Evolutionary conservation across 2,888 invertebrate genomes (phyloP), one percentile per base, ranked within the genome.

Genomic region (Pterostichus niger): DNA sequence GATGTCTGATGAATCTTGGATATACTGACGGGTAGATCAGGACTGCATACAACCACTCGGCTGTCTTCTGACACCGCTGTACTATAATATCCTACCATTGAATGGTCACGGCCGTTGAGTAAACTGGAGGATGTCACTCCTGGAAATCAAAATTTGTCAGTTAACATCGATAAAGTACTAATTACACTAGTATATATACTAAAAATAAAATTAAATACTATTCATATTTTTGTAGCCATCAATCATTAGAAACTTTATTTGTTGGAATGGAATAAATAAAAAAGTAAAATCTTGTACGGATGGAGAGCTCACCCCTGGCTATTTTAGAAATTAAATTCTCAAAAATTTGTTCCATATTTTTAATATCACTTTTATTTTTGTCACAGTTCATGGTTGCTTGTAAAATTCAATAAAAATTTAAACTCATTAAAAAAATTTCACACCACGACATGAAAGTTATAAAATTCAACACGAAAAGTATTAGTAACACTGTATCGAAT

Each of bases 11-110:
- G 77, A 13, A 46, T 40, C 24, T 40, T 56, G 5, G 83, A 31
- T 24, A 83, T 87, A 77, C 89, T 90, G 2, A 92, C 90, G 6
- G 92, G 91, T 82, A 93, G 87, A 86, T 93, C 93, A 6, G 93
- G 93, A 86, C 92, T 92, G 88, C 93, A 93, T 31, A 93, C 93
- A 17, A 93, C 90, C 46, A 87, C 84, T 7, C 87, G 86, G 84
- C 88, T 85, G 85, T 88, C 87, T 84, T 89, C 87, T 49, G 88
- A 86, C 24, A 88, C 87, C 83, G 90, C 86, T 77, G 90, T 86
- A 33, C 89, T 88, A 87, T 91, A 91, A 86, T 90, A 91, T 75
- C 91, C 92, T 68, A 92, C 92, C 92, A 92, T 92, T 88, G 90
- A 86, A 56, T 56, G 54, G 77, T 77, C 56, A 7, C 17, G 6